Evolutionary conservation across 2,797 vertebrate genomes (phyloP), one percentile per base, ranked within the genome.

Genomic region (Darevskia mixta): DNA sequence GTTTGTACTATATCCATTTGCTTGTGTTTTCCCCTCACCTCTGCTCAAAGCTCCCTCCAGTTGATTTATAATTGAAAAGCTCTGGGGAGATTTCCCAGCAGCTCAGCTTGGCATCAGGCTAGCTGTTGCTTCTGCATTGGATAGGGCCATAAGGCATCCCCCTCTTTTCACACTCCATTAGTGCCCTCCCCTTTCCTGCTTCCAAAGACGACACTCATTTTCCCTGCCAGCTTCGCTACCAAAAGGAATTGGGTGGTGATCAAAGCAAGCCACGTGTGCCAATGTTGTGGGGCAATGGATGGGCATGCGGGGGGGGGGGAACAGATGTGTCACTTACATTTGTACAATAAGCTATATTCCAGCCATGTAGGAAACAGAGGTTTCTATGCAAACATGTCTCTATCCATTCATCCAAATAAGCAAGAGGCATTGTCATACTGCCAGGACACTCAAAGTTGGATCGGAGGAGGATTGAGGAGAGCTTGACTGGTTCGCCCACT

Each of bases 11-110:
- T 64, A 64, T 79, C 35, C 75, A n/a, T 85, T 79, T 75, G 32
- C 49, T 66, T 38, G 69, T n/a, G 15, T 55, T 29, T 64, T 66
- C 79, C 72, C 35, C 35, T 64, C 8, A 49, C 55, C 49, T 15
- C 3, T 27, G 29, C 27, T 81, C 69, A 55, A 78, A 49, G 11
- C 58, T 55, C 61, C 64, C 69, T 49, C 13, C 61, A 67, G 43
- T 75, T 85, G 76, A 81, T 85, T 81, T 85, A 81, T 81, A 67
- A 85, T 85, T 76, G 43, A 81, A 64, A 85, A 38, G 71, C n/a
- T 55, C 55, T 8, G 72, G 61, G 64, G 41, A 38, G 18, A 69
- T 25, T 23, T 58, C 32, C 43, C 25, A 38, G 61, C 9, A 83
- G 61, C 61, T 66, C n/a, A 18, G 58, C 6, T 0, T 11, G 15